A percentile compares a stretch with the other conserved stretches of the same genome.
Conservation (phyloP, 1,140 invertebrate species). For the Epicauta chinensis region DNA sequence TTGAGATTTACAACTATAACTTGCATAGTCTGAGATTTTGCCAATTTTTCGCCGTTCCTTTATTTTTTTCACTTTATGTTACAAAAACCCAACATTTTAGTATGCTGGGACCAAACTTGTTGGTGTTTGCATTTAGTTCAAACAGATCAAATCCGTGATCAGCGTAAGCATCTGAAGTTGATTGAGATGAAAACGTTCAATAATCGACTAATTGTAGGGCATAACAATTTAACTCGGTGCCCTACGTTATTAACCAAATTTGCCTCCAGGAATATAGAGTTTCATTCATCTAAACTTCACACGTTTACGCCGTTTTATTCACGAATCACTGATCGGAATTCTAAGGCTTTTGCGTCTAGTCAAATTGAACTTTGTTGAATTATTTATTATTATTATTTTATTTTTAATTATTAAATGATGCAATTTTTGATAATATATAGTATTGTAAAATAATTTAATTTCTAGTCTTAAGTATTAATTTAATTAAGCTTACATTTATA, state of each 20-base stretch:
- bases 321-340: too few relatives aligned
- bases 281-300: too few relatives aligned
- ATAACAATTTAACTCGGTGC: too few relatives aligned
- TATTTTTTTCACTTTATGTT: conserved; percentile 6
- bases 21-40: conserved; percentile 24
- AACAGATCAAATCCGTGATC: too few relatives aligned
- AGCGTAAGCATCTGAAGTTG: too few relatives aligned
- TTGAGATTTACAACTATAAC: conserved; percentile 7
- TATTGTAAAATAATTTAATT: conserved; percentile 12
- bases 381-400: background rate
- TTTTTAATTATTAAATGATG: conserved; percentile 9
- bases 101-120: conserved; percentile 29
- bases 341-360: conserved; percentile 7
- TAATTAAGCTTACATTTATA: conserved; percentile 8
- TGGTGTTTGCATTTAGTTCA: conserved; percentile 15
- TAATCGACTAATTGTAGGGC: too few relatives aligned
- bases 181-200: too few relatives aligned
- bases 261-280: too few relatives aligned
- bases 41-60: conserved; percentile 15
- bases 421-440: conserved; percentile 7
- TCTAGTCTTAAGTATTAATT: conserved; percentile 15
- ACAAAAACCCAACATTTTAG: conserved; percentile 26
- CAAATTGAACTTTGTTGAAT: background rate
- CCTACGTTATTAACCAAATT: too few relatives aligned
- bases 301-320: too few relatives aligned